Evolutionary conservation across 2,797 vertebrate species (phyloP), one percentile per base, ranked within the genome.

Genomic region (Falco concolor): DNA sequence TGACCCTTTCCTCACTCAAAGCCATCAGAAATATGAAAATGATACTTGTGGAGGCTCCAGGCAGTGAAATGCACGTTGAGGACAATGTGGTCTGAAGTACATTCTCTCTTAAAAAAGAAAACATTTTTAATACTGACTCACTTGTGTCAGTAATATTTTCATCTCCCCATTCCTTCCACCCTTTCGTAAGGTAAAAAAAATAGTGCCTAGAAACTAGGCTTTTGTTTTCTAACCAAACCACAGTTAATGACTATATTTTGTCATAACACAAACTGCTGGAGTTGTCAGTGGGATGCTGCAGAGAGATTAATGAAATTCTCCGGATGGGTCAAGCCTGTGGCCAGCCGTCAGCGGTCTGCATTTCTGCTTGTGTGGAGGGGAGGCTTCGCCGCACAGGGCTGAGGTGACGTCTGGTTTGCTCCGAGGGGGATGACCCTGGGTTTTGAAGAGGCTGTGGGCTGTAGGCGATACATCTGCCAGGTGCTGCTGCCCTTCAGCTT

Each of bases 81-180:
- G 83, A 63, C 72, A 50, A 21, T 73, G 74, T 90, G 64, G 79
- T 85, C 69, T 86, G 38, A 61, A 81, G 38, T 61, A 77, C 49
- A 40, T 87, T 95, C 76, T 89, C 90, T 87, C 49, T 93, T 70
- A 60, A 76, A 80, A 89, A 84, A 61, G 45, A 93, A 83, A 94
- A 92, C 53, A 86, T 93, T 95, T 91, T 88, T 92, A 89, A 84
- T 95, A 95, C 80, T 95, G 89, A 95, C 90, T 95, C 87, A 79
- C 60, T 96, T 69, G 19, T 94, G 89, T 91, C 94, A 68, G 85
- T 81, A 82, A 84, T 94, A 84, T 96, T 95, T 95, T 96, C 70
- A 82, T 90, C 88, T 95, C 68, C 45, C 61, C 69, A 63, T 92
- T 95, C 83, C 85, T 90, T 93, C 70, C 80, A 77, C 56, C n/a